Evolutionary conservation across 2,113 vertebrate species (phyloP), one percentile per base, ranked within the genome.

Genomic region (Ictalurus furcatus): DNA sequence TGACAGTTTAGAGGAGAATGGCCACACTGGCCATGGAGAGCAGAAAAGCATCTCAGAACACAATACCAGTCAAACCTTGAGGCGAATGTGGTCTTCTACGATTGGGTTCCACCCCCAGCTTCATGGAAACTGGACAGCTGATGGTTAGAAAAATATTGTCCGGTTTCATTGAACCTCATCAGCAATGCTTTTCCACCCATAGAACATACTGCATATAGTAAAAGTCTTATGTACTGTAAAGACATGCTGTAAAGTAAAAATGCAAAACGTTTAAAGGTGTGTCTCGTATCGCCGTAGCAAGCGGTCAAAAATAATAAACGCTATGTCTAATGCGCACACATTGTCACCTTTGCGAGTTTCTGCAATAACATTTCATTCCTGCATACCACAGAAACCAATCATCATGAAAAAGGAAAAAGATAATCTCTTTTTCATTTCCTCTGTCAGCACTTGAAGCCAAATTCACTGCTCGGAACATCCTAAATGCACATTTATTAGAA

Each of bases 361-460:
- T 83, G 14, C 30, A 40, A 25, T 56, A 14, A 34, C 1, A 63
- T 82, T 83, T 40, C 2, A 40, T 83, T 44, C 58, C 25, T 13
- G 19, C 19, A 34, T 56, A 17, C 19, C 1, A 54, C 28, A 37
- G 17, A 82, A 82, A 82, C 59, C 52, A 59, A 34, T n/a, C 19
- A 7, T 19, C 6, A 34, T n/a, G 19, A 58, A 30, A 30, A 19
- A 30, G 17, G 7, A 12, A 82, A 34, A 58, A 81, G 52, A 58
- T 82, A 21, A 59, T 58, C 30, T 37, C 23, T 23, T 82, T 82
- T 82, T 84, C 21, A 63, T 63, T 84, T 63, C 81, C 34, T 84
- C 58, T 6, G 54, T 81, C 56, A 82, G 78, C 76, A 79, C 73
- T 28, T n/a, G 13, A 19, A 81, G 48, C 56, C 16, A 81, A 54